phyloP scores from a whole-genome alignment of 92 coral and sea anemone genomes.

The Ricordea florida region DNA sequence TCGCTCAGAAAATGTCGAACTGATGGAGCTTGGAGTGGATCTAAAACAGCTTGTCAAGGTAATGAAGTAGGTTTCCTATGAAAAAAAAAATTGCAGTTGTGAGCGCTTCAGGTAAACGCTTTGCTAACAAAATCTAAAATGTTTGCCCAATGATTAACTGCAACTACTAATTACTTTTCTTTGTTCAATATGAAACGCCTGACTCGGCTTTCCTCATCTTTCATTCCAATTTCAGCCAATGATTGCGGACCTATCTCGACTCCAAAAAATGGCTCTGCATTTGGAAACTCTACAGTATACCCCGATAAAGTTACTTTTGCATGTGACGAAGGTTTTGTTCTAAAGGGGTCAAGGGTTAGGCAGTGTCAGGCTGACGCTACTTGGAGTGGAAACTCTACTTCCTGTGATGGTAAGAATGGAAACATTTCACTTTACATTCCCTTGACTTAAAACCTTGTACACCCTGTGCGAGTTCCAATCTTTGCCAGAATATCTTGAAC shows the following conservation, averaged over 20 bases:
- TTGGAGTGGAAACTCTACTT: conserved; percentile 38
- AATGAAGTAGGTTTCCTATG: too few species aligned
- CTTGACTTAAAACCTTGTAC: too few species aligned
- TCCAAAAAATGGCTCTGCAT: conserved; percentile 60
- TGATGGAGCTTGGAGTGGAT: conserved; percentile 3
- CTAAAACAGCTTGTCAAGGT: neutral
- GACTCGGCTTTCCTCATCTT: too few species aligned
- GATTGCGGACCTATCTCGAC: conserved; percentile 64
- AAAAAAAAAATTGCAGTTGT: too few species aligned
- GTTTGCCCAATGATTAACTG: too few species aligned
- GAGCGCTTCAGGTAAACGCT: too few species aligned
- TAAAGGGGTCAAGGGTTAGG: conserved; percentile 50
- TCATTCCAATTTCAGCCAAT: conserved; percentile 34
- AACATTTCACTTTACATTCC: too few species aligned
- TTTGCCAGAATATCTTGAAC: too few species aligned
- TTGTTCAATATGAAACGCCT: too few species aligned
- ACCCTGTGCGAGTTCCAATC: too few species aligned
- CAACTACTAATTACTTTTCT: too few species aligned
- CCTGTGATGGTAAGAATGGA: neutral
- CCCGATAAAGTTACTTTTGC: conserved; percentile 27
- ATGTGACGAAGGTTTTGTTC: conserved; percentile 54
- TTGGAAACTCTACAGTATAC: conserved; percentile 16
- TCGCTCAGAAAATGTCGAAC: conserved; percentile 1
- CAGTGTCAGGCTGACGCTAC: conserved; percentile 45
- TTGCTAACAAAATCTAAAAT: too few species aligned